Evolutionary conservation across 2,113 vertebrate species (phyloP), one percentile per base, ranked within the genome.

Genomic region (Microtus pennsylvanicus): DNA sequence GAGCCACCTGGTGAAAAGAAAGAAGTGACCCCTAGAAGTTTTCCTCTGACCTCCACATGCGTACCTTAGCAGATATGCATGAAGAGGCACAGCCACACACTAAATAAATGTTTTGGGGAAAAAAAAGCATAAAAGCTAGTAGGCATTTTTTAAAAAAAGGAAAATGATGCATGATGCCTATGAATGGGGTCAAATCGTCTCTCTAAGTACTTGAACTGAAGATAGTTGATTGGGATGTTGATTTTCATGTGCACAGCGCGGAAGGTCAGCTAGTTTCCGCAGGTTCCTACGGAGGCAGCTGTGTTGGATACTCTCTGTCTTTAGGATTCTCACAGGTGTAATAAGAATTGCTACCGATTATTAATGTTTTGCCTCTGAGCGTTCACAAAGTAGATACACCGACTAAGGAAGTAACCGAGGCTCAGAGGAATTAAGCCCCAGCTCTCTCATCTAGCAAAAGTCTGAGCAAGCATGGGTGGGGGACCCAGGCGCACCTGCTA

Each of bases 351-450:
- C 22, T 91, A 14, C 8, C 33, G 35, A 75, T 30, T 74, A 47
- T 69, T 87, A 74, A 81, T 69, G 10, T 63, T 47, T 72, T 91
- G 22, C 38, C 47, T 47, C 21, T 74, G 78, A 85, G 33, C 45
- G 82, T 83, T 65, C 55, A 89, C 5, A 38, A 50, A 45, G 30
- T 78, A 86, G 67, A n/a, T 47, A 72, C 24, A 55, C 3, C n/a
- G 55, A 38, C 47, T 81, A 30, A 87, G 77, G 50, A 80, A 94
- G 11, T 93, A 74, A 77, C 61, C 24, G 55, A 69, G 24, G 58
- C 42, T 65, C 90, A 93, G 92, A 83, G 75, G 75, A 96, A n/a
- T 87, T 93, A 92, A 42, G 67, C 77, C 16, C 5, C 42, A 83
- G 28, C 28, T 95, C 83, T 82, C 78, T 87, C 78, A 96, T 61